phyloP scores from a whole-genome alignment of 1,140 invertebrate species.

The Venustaconcha ellipsiformis region DNA sequence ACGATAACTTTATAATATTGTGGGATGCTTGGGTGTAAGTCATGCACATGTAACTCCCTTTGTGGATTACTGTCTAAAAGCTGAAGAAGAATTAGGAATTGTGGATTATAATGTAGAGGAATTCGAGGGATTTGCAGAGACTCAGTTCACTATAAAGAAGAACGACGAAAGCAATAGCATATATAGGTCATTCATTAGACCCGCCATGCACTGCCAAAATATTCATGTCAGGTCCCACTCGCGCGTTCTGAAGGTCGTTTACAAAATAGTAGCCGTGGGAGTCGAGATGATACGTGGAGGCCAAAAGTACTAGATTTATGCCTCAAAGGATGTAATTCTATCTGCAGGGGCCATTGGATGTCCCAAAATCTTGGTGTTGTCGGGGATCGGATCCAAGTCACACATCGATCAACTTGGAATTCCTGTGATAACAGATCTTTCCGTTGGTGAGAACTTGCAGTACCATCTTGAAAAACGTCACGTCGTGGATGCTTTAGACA shows the following conservation, averaged over 20 bases:
- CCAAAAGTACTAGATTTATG: background rate
- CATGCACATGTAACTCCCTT: conserved; percentile 34
- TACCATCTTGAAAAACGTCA: no score
- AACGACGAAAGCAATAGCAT: no score
- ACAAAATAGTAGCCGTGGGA: conserved; percentile 14
- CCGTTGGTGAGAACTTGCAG: no score
- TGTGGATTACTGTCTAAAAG: conserved; percentile 37
- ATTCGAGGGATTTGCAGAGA: no score
- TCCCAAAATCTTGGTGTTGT: no score
- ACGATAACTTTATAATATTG: background rate
- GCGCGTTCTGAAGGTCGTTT: conserved; percentile 10
- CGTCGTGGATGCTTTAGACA: no score
- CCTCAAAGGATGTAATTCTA: background rate
- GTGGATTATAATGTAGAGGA: conserved; percentile 38
- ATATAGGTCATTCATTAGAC: no score
- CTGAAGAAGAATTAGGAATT: conserved; percentile 45
- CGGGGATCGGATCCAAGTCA: no score
- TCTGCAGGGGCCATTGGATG: no score
- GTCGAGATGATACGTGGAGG: background rate
- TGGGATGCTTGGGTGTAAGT: conserved; percentile 8
- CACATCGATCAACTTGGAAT: no score
- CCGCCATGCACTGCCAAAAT: no score
- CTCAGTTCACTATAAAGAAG: conserved; percentile 11
- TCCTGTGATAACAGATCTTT: no score
- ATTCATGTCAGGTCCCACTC: background rate